phyloP scores from a whole-genome alignment of 1,140 invertebrate genomes.

The Drosophila jambulina region DNA sequence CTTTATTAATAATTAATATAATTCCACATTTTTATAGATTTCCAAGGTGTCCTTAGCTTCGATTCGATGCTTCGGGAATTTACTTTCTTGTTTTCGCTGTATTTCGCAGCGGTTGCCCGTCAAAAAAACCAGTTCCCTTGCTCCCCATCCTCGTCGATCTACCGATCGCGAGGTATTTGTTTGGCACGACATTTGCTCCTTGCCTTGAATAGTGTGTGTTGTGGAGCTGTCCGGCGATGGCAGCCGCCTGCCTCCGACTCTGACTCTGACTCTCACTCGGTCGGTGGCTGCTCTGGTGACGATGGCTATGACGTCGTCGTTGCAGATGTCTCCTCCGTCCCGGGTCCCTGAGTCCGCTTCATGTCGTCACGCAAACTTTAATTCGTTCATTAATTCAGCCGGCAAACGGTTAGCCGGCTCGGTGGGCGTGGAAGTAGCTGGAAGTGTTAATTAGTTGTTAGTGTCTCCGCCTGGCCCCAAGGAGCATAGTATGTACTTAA shows the following conservation, averaged over 20 bases:
- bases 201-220: slow-evolving; percentile 28
- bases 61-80: not conserved
- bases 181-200: slow-evolving; percentile 80
- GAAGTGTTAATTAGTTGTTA: slow-evolving; percentile 83
- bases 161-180: slow-evolving; percentile 71
- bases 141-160: slow-evolving; percentile 53
- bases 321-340: slow-evolving; percentile 7
- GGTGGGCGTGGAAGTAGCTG: slow-evolving; percentile 79
- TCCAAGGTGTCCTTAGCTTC: slow-evolving; percentile 20
- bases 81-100: slow-evolving; percentile 36
- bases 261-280: slow-evolving; percentile 11
- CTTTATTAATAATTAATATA: too few relatives aligned
- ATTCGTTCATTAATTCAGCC: slow-evolving; percentile 80
- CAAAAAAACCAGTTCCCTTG: slow-evolving; percentile 63
- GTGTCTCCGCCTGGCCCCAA: slow-evolving; percentile 47
- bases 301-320: slow-evolving; percentile 46
- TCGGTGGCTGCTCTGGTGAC: slow-evolving; percentile 45
- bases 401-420: slow-evolving; percentile 71
- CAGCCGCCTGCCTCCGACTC: slow-evolving; percentile 24
- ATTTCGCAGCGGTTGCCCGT: slow-evolving; percentile 34
- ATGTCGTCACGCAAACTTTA: slow-evolving; percentile 80
- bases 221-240: slow-evolving; percentile 19
- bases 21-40: not conserved
- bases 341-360: slow-evolving; percentile 45
- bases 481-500: slow-evolving; percentile 39